Percentiles rank a stretch among this genome's conserved stretches.
Evolutionary conservation across 2,113 vertebrate species (phyloP).

Genomic region (Xyliphius kryptos): DNA sequence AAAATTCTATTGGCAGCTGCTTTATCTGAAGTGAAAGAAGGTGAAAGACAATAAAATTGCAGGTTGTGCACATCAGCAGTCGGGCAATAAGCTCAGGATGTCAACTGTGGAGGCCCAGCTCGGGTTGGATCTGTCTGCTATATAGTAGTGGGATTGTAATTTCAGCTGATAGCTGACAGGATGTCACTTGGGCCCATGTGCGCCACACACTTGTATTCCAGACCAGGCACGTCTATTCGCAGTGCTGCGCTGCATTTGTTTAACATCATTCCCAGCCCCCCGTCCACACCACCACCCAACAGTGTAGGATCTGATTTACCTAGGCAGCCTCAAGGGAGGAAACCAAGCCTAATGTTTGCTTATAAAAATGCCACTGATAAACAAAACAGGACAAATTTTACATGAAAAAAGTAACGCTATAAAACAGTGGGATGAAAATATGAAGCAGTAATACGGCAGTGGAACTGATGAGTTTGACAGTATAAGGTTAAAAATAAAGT

Average conservation of each 20-base stretch:
- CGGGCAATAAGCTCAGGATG: conserved; percentile 31
- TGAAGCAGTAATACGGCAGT: conserved; percentile 42
- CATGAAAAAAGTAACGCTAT: not conserved
- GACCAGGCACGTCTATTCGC: conserved; percentile 25
- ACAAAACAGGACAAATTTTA: conserved; percentile 18
- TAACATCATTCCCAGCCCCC: conserved; percentile 24
- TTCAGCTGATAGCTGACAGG: conserved; percentile 39
- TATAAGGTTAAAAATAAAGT: conserved; percentile 38
- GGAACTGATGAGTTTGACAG: conserved; percentile 51
- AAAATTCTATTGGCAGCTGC: conserved; percentile 3
- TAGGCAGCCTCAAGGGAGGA: conserved; percentile 12
- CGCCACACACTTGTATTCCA: conserved; percentile 25
- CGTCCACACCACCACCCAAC: conserved; percentile 11
- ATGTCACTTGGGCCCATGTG: conserved; percentile 29
- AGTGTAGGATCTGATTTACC: conserved; percentile 20
- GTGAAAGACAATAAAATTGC: conserved; percentile 32
- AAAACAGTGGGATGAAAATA: conserved; percentile 29
- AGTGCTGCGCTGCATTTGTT: conserved; percentile 20
- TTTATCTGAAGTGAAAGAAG: conserved; percentile 12
- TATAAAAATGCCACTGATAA: conserved; percentile 1
- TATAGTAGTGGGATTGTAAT: conserved; percentile 34
- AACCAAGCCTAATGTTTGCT: conserved; percentile 10
- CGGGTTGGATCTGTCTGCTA: conserved; percentile 1
- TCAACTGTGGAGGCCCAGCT: conserved; percentile 1
- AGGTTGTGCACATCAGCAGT: conserved; percentile 32